Base-by-base conservation (phyloP, 2,888 invertebrate genomes). In the Lasioglossum figueresi region DNA sequence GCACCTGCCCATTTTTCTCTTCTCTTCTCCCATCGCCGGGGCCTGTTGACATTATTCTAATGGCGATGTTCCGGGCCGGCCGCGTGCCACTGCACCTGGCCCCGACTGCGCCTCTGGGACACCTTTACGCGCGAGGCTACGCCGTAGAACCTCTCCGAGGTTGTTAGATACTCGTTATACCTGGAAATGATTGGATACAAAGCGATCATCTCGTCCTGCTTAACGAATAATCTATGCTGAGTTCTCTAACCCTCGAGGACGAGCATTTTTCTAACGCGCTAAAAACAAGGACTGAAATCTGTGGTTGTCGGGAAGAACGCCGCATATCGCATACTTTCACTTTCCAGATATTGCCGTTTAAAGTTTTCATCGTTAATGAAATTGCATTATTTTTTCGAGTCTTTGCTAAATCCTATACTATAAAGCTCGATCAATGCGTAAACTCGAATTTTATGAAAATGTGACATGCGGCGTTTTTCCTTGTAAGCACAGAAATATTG, bases 41-140 rank as follows among this genome's bases (percentile, higher is more conserved):
- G 63, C 63, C 72, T 52, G 80, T 48, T 81, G 80, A 84, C 80
- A 84, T 72, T 84, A 75, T 84, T 84, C 85, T 84, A 80, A 80
- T 48, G 66, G 66, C 79, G 76, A 72, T 66, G 78, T 63, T 79
- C 75, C 45, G 66, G 70, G 63, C 37, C 37, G 37, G 48, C 75
- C 70, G 68, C 56, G 71, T 76, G 56, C 56, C 70, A 45, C 73
- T 45, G 73, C 79, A 79, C 56, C 79, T 52, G 59, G 77, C 71
- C 63, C 10, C 71, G 63, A 14, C 43, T 34, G 48, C 72, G 56
- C 74, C 76, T 75, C 52, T 52, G 8, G 31, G 8, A 48, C 70
- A 82, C 77, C 48, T 77, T 34, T 71, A 14, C 34, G 43, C n/a
- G 27, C 43, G 16, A 34, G 40, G 5, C 74, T 37, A n/a, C 48